Percentiles rank a stretch among this genome's conserved stretches.
These are phyloP conservation scores for Drosophila bocki DNA, from an alignment of 1,140 invertebrate species.

Conservation along the genomic window DNA sequence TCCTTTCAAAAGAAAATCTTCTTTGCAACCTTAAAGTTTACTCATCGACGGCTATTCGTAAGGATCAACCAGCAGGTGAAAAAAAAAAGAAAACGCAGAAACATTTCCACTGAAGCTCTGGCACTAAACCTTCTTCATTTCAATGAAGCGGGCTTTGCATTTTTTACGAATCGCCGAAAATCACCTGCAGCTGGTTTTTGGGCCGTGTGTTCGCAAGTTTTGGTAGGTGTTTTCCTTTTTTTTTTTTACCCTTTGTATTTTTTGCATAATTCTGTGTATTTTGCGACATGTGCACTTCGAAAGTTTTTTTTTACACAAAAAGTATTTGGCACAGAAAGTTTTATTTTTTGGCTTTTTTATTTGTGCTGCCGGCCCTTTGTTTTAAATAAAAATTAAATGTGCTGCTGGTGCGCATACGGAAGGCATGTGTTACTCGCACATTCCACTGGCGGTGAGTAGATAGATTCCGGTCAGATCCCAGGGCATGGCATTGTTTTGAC, in stretches of 20 bases:
- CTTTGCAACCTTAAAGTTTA: conserved; percentile 8
- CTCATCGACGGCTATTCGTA: conserved; percentile 23
- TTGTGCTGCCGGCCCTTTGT: conserved; percentile 29
- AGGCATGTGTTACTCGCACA: conserved; percentile 24
- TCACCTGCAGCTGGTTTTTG: conserved; percentile 75
- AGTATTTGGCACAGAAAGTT: conserved; percentile 28
- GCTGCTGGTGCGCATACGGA: conserved; percentile 29
- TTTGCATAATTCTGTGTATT: conserved; percentile 54
- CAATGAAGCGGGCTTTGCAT: conserved; percentile 52
- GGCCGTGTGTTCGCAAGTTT: conserved; percentile 47
- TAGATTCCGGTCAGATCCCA: conserved; percentile 13
- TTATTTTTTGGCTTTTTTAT: conserved; percentile 26
- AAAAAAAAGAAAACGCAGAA: background rate
- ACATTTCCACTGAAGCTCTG: conserved; percentile 4
- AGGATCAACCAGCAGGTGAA: background rate
- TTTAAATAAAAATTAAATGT: conserved; percentile 68
- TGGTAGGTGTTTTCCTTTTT: conserved; percentile 31
- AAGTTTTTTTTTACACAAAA: conserved; percentile 43
- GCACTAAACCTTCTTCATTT: conserved; percentile 53
- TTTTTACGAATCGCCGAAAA: conserved; percentile 60
- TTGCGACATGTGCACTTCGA: conserved; percentile 57
- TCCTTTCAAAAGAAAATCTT: background rate
- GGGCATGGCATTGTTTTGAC: conserved; percentile 50
- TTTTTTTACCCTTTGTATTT: conserved; percentile 13
- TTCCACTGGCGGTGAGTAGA: conserved; percentile 1